phyloP scores from a whole-genome alignment of 2,888 invertebrate genomes.

The Chalcis sispes region DNA sequence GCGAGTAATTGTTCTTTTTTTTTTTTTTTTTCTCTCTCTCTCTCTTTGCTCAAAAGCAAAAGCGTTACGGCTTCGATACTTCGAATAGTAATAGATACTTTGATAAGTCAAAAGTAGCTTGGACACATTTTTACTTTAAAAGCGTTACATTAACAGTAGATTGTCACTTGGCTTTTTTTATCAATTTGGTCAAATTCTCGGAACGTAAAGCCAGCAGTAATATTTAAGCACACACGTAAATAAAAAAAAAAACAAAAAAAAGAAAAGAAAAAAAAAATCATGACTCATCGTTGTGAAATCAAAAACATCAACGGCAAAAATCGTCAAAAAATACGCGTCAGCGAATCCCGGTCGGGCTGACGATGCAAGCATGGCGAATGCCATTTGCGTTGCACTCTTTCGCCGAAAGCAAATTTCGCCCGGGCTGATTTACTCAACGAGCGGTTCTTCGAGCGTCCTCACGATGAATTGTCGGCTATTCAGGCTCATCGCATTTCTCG shows the following conservation, averaged over 20 bases:
- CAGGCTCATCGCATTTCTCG: slow-evolving; percentile 27
- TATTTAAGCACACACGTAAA: not conserved
- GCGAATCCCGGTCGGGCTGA: slow-evolving; percentile 44
- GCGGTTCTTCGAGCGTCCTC: slow-evolving; percentile 20
- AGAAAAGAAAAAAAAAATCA: too few relatives aligned
- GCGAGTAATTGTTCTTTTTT: slow-evolving; percentile 45
- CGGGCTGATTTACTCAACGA: slow-evolving; percentile 18
- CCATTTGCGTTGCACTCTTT: not conserved
- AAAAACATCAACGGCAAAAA: not conserved
- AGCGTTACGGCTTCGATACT: slow-evolving; percentile 14
- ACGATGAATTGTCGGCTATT: slow-evolving; percentile 38
- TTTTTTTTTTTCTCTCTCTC: slow-evolving; percentile 11
- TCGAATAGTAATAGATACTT: too few relatives aligned
- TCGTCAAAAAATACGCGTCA: slow-evolving; percentile 32
- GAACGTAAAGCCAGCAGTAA: not conserved
- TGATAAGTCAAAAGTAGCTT: slow-evolving; percentile 43
- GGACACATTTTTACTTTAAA: too few relatives aligned
- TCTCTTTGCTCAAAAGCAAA: not conserved
- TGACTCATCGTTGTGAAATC: slow-evolving; percentile 38
- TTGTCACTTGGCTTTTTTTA: slow-evolving; percentile 11
- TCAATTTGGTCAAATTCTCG: not conserved
- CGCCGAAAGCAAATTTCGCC: slow-evolving; percentile 18
- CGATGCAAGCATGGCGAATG: slow-evolving; percentile 33
- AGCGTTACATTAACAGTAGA: too few relatives aligned
- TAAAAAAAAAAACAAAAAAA: not conserved